Percentiles rank a stretch among this genome's conserved stretches.
These are phyloP conservation scores for Alcis repandata DNA, from an alignment of 2,888 invertebrate genomes.

Conservation along the genomic window DNA sequence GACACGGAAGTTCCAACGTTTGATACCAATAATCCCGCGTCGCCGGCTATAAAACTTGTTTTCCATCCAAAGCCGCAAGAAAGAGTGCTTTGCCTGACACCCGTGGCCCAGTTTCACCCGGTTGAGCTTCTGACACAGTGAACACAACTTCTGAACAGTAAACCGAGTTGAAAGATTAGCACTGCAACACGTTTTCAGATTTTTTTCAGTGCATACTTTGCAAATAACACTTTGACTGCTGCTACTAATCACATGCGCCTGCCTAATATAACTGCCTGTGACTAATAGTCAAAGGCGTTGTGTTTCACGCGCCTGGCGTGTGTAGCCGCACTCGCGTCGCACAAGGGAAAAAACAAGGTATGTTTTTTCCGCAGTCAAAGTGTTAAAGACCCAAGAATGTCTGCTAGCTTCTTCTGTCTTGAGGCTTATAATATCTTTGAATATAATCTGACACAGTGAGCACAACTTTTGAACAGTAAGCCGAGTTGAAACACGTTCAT, in stretches of 20 bases:
- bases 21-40: conserved; percentile 55
- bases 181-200: not conserved
- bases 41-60: conserved; percentile 57
- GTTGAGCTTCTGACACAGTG: conserved; percentile 36
- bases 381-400: no score
- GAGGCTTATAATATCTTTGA: no score
- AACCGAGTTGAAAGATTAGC: no score
- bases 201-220: not conserved
- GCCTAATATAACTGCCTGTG: no score
- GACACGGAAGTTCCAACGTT: conserved; percentile 45
- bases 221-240: no score
- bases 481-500: not conserved
- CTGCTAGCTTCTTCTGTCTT: no score
- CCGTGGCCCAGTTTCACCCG: conserved; percentile 56
- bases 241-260: no score
- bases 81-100: conserved; percentile 50
- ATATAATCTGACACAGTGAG: conserved; percentile 24
- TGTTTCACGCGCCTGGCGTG: no score
- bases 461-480: conserved; percentile 14
- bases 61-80: conserved; percentile 51
- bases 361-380: no score
- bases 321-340: no score
- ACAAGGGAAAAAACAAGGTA: no score
- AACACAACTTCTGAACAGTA: conserved; percentile 7
- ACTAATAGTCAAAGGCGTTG: no score